phyloP scores from a whole-genome alignment of 2,888 invertebrate genomes.

The Tachina fera region DNA sequence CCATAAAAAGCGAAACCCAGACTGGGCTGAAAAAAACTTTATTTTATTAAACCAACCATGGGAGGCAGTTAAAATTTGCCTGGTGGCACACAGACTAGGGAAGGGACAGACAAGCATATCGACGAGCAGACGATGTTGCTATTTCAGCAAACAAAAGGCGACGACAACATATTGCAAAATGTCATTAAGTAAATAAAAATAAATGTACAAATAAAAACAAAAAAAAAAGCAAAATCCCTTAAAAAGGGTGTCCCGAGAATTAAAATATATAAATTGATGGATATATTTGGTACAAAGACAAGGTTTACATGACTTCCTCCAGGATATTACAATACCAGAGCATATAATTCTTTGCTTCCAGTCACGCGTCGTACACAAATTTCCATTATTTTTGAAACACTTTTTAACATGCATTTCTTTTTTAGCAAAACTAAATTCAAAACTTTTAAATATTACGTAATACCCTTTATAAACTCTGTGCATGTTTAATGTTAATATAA shows the following conservation, averaged over 20 bases:
- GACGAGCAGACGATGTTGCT: background rate
- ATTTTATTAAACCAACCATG: background rate
- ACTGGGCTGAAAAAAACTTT: background rate
- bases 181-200: conserved; percentile 33
- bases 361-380: too few species aligned
- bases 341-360: too few species aligned
- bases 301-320: too few species aligned
- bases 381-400: too few species aligned
- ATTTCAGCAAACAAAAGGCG: conserved; percentile 29
- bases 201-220: conserved; percentile 1
- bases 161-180: conserved; percentile 51
- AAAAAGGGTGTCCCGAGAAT: background rate
- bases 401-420: too few species aligned
- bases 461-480: conserved; percentile 13
- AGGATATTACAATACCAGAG: too few species aligned
- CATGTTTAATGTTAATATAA: conserved; percentile 30
- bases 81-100: background rate
- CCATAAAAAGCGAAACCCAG: conserved; percentile 10
- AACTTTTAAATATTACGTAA: too few species aligned
- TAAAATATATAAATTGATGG: too few species aligned
- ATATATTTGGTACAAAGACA: too few species aligned
- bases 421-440: too few species aligned
- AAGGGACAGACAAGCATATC: background rate
- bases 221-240: conserved; percentile 52
- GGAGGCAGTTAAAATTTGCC: background rate